Percentiles rank a stretch among this genome's conserved stretches.
These are phyloP conservation scores for Epizoanthus fatuus DNA, from an alignment of 92 coral and sea anemone species.

Conservation along the genomic window DNA sequence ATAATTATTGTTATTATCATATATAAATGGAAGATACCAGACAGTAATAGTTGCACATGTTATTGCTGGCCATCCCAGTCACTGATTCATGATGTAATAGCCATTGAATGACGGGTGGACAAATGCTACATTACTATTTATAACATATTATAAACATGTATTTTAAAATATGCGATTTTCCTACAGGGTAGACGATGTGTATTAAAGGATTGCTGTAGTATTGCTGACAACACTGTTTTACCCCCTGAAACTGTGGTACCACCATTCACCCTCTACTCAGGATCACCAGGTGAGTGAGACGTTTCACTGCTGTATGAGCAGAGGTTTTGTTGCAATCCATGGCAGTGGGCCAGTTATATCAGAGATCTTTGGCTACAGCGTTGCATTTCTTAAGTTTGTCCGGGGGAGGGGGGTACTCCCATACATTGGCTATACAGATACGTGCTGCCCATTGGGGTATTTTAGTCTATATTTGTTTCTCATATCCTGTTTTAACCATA, in stretches of 20 bases:
- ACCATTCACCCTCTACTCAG: slow-evolving; percentile 93
- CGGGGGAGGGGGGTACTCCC: no score
- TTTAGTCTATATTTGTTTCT: no score
- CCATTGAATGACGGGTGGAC: not conserved
- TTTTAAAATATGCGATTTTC: not conserved
- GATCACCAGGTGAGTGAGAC: slow-evolving; percentile 85
- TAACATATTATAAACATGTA: not conserved
- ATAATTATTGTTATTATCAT: no score
- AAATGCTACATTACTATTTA: no score
- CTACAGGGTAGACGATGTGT: slow-evolving; percentile 95
- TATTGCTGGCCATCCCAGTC: no score
- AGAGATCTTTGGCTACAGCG: not conserved
- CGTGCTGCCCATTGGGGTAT: no score
- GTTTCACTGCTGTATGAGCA: not conserved
- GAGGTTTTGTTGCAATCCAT: not conserved
- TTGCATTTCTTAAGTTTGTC: no score
- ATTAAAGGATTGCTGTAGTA: slow-evolving; percentile 97
- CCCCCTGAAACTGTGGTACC: slow-evolving; percentile 99
- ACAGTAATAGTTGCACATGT: not conserved
- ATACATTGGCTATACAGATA: no score
- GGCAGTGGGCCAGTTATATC: not conserved
- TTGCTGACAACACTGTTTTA: slow-evolving; percentile 97
- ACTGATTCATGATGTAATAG: not conserved
- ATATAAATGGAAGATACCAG: not conserved
- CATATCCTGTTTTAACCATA: no score